These are phyloP conservation scores for Myrmophylax atrothorax DNA, from an alignment of 2,113 vertebrate genomes.

Conservation along the genomic window DNA sequence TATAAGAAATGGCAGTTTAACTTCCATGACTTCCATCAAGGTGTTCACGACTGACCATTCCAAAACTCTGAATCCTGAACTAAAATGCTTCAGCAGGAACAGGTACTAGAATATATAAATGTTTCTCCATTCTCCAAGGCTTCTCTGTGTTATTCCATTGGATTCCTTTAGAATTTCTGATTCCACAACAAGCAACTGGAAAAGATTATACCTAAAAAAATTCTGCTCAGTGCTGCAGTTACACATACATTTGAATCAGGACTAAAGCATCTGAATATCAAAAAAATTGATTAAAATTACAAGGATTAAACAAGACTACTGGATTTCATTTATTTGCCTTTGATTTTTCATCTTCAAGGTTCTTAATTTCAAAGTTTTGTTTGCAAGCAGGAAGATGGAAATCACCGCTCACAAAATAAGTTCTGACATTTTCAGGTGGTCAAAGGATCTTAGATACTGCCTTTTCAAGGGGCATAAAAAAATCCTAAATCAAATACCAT, in stretches of 20 bases:
- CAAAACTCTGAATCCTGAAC: not conserved
- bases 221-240: not conserved
- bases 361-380: not conserved
- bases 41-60: not conserved
- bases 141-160: not conserved
- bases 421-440: not conserved
- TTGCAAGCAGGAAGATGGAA: not conserved
- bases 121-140: accelerated
- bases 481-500: not conserved
- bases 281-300: not conserved
- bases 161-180: not conserved
- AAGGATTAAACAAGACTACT: not conserved
- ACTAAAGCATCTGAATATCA: not conserved
- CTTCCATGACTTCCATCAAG: not conserved
- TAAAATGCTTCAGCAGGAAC: not conserved
- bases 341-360: not conserved
- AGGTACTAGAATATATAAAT: not conserved
- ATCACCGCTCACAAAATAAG: not conserved
- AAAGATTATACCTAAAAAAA: not conserved
- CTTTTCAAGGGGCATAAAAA: not conserved
- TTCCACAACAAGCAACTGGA: not conserved
- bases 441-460: not conserved
- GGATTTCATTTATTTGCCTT: not conserved
- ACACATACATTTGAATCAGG: not conserved
- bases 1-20: not conserved